phyloP scores from a whole-genome alignment of 2,113 vertebrate genomes.

The Alaudala cheleensis region DNA sequence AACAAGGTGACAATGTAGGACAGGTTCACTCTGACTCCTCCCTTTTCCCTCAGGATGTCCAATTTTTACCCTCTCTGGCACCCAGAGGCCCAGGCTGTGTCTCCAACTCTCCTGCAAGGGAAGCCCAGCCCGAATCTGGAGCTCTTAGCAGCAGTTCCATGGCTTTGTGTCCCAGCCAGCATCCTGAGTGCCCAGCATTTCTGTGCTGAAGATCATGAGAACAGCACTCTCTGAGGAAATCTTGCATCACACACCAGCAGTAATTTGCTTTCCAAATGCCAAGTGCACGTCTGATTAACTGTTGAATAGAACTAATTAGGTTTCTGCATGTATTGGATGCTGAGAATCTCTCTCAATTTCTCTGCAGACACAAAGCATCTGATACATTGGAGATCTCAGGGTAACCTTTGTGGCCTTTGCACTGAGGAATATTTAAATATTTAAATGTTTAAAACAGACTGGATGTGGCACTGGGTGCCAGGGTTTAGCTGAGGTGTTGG shows the following conservation, averaged over 20 bases:
- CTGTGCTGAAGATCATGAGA: conserved; percentile 26
- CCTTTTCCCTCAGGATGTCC: background rate
- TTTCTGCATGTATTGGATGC: background rate
- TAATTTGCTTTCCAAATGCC: conserved; percentile 68
- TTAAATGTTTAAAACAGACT: too few relatives aligned
- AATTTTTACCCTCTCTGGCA: background rate
- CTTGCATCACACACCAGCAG: conserved; percentile 18
- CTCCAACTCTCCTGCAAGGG: background rate
- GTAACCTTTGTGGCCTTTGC: background rate
- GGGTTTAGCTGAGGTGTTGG: too few relatives aligned
- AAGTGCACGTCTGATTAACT: conserved; percentile 65
- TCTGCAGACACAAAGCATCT: background rate
- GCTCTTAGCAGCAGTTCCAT: background rate
- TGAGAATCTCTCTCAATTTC: conserved; percentile 1
- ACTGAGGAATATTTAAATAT: background rate
- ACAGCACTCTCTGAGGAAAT: conserved; percentile 45
- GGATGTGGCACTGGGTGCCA: too few relatives aligned
- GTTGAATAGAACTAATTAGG: conserved; percentile 66
- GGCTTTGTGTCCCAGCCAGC: background rate
- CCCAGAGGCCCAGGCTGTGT: background rate
- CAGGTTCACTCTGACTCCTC: background rate
- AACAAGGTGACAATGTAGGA: fast-evolving
- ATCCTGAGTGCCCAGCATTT: conserved; percentile 17
- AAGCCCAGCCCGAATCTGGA: background rate
- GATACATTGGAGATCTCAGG: background rate